phyloP scores from a whole-genome alignment of 2,113 vertebrate species.

The Onychostoma macrolepis region DNA sequence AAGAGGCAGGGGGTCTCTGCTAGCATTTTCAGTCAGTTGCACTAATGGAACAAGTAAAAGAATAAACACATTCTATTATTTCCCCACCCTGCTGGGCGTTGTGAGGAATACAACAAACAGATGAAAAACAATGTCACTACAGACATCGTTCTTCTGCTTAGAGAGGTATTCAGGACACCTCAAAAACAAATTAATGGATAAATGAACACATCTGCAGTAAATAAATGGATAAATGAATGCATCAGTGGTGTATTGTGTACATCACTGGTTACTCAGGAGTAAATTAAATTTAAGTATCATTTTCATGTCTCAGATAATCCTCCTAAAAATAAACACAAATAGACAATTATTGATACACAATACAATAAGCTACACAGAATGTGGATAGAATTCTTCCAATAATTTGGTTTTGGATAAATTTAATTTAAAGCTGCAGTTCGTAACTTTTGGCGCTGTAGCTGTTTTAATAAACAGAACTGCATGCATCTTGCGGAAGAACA shows the following conservation, averaged over 20 bases:
- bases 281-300: not conserved
- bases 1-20: constrained; percentile 29
- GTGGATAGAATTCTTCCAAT: not conserved
- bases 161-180: not conserved
- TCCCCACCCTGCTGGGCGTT: constrained; percentile 33
- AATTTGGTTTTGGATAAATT: too few species aligned
- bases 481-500: too few species aligned
- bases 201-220: not conserved
- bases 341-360: not conserved
- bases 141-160: not conserved
- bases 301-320: not conserved
- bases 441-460: too few species aligned
- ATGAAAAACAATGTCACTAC: not conserved
- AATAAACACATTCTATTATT: constrained; percentile 52
- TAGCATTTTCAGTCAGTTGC: constrained; percentile 23
- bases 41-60: constrained; percentile 51
- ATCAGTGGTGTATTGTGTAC: not conserved
- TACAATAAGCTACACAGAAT: not conserved
- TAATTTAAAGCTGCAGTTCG: too few species aligned
- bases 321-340: not conserved
- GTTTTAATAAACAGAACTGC: too few species aligned
- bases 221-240: not conserved
- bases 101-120: constrained; percentile 38
- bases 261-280: not conserved
- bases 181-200: not conserved